These are phyloP conservation scores for Aphelinus certus DNA, from an alignment of 1,140 invertebrate genomes.

Conservation along the genomic window DNA sequence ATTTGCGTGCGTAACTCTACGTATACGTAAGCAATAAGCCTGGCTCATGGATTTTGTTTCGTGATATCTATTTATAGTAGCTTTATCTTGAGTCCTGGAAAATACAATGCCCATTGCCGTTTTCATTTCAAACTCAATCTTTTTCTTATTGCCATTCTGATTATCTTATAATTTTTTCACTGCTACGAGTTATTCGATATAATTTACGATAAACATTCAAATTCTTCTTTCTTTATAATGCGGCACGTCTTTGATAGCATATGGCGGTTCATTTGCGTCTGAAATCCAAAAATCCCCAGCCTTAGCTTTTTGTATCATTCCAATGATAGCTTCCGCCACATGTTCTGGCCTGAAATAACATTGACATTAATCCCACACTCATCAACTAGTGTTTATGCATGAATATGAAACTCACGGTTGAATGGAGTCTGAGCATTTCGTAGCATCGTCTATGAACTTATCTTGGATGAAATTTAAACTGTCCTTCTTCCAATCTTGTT, in stretches of 20 bases:
- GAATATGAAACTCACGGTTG: constrained; percentile 7
- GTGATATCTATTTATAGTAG: too few species aligned
- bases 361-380: neutral
- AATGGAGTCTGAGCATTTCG: neutral
- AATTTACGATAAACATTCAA: neutral
- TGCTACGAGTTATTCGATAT: too few species aligned
- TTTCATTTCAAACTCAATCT: too few species aligned
- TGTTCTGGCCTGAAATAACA: constrained; percentile 52
- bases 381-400: neutral
- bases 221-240: neutral
- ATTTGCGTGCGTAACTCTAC: too few species aligned
- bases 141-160: too few species aligned
- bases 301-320: constrained; percentile 54
- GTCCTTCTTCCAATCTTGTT: constrained; percentile 41
- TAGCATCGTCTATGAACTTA: neutral
- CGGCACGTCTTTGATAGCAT: neutral
- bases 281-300: constrained; percentile 59
- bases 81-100: too few species aligned
- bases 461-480: neutral
- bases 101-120: too few species aligned
- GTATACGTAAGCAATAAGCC: too few species aligned
- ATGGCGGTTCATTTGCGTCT: constrained; percentile 55
- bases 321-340: constrained; percentile 57
- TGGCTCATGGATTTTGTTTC: too few species aligned
- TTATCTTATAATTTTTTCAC: too few species aligned